Evolutionary conservation across 2,113 vertebrate genomes (phyloP), one percentile per base, ranked within the genome.

Genomic region (Melierax canorus): DNA sequence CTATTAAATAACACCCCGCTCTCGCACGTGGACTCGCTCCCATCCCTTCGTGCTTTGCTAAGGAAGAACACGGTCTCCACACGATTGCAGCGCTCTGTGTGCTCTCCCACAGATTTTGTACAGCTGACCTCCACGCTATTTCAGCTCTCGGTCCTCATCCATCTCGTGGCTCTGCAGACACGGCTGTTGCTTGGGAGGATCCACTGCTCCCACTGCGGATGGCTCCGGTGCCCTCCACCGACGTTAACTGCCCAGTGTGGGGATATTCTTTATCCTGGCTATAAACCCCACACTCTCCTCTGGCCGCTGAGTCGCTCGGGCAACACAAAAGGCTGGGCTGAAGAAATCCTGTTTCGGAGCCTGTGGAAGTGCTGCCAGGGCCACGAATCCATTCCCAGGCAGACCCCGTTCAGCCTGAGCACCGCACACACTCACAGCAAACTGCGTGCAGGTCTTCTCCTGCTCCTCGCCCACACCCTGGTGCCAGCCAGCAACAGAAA

Each of bases 61-160:
- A 36, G 51, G 45, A 38, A 53, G 59, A 12, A 2, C 19, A 3
- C 1, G 3, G 50, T 32, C 67, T 45, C 66, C 10, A 1, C 32
- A 6, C 4, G 1, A 12, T 15, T 7, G 41, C 73, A 5, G n/a
- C 1, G 8, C 46, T 66, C 48, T 2, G 13, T 17, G 6, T 3
- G 71, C 56, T 79, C 48, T 34, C 34, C 75, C 72, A 12, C 62
- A 41, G 51, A 12, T 29, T 36, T 26, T 30, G 36, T 19, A 29
- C 38, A 15, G 45, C 16, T 2, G 2, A 32, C 55, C 39, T 9
- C 5, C n/a, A 32, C 26, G 3, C 41, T 22, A 2, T 2, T 15
- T 12, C 24, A 27, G 48, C 6, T 10, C 64, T 7, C 1, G 4
- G n/a, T 2, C 22, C 58, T 3, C n/a, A 41, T 7, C 58, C 50